Evolutionary conservation across 2,113 vertebrate species (phyloP).

Genomic region (Orientallactaga bullata): DNA sequence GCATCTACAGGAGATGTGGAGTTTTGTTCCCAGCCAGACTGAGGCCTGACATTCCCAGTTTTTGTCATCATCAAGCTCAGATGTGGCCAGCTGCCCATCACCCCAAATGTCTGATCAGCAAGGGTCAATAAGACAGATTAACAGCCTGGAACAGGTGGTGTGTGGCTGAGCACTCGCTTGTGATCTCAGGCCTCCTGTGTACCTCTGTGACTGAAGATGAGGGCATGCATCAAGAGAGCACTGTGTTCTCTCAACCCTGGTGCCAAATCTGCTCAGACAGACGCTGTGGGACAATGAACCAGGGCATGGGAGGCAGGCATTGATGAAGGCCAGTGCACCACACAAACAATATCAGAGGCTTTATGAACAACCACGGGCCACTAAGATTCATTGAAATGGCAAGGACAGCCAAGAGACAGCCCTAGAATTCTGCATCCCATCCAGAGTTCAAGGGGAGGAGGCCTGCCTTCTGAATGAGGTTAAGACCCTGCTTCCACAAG

Average conservation of each 20-base stretch:
- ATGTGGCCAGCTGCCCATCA: neutral
- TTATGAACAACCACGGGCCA: neutral
- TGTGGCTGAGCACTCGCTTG: neutral
- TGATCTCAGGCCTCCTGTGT: neutral
- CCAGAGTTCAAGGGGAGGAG: neutral
- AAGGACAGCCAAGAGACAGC: neutral
- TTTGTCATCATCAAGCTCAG: neutral
- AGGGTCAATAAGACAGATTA: neutral
- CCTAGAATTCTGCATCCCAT: neutral
- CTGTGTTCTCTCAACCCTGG: neutral
- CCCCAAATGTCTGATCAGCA: neutral
- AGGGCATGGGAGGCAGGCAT: neutral
- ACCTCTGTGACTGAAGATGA: neutral
- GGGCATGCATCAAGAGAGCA: neutral
- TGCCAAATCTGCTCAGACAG: neutral
- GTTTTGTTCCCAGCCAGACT: neutral
- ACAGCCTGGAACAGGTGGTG: neutral
- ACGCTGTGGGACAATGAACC: neutral
- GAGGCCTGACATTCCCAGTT: neutral
- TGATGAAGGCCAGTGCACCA: neutral
- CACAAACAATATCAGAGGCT: conserved; percentile 45
- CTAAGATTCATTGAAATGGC: conserved; percentile 40
- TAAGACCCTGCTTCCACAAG: neutral
- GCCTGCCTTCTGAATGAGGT: neutral
- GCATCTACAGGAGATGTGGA: neutral